phyloP scores from a whole-genome alignment of 2,113 vertebrate species.

The Lophius piscatorius region DNA sequence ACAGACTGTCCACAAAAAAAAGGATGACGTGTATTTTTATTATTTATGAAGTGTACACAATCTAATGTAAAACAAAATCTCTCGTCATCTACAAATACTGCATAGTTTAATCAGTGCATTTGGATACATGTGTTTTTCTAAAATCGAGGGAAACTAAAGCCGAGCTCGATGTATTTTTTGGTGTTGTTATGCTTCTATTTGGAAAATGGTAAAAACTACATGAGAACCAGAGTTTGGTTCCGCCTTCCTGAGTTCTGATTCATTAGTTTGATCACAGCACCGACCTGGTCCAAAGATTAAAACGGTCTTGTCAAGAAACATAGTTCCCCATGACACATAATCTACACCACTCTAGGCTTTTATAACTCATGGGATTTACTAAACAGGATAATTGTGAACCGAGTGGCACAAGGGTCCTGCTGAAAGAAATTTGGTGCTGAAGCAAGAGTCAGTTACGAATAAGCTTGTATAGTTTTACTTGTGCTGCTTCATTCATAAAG shows the following conservation, averaged over 20 bases:
- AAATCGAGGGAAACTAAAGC: slow-evolving; percentile 49
- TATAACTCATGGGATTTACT: slow-evolving; percentile 44
- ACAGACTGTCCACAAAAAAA: slow-evolving; percentile 20
- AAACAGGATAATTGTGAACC: slow-evolving; percentile 40
- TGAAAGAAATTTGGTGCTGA: slow-evolving; percentile 49
- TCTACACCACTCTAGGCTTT: slow-evolving; percentile 43
- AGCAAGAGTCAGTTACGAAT: slow-evolving; percentile 33
- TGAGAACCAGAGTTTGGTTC: slow-evolving; percentile 59
- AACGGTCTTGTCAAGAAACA: slow-evolving; percentile 52
- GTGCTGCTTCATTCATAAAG: slow-evolving; percentile 51
- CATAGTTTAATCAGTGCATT: slow-evolving; percentile 78
- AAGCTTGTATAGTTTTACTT: slow-evolving; percentile 45
- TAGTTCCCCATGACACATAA: slow-evolving; percentile 43
- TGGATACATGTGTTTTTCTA: slow-evolving; percentile 51
- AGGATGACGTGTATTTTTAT: slow-evolving; percentile 49
- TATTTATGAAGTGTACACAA: slow-evolving; percentile 40
- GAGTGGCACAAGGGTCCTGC: slow-evolving; percentile 37
- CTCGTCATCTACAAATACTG: slow-evolving; percentile 68
- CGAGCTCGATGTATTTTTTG: slow-evolving; percentile 72
- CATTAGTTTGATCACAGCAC: slow-evolving; percentile 50
- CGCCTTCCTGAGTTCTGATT: slow-evolving; percentile 81
- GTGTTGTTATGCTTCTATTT: slow-evolving; percentile 73
- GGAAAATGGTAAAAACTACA: slow-evolving; percentile 79
- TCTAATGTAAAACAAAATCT: slow-evolving; percentile 31
- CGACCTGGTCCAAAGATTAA: slow-evolving; percentile 57